phyloP scores from a whole-genome alignment of 2,888 invertebrate species.

The Microplitis deprimator region DNA sequence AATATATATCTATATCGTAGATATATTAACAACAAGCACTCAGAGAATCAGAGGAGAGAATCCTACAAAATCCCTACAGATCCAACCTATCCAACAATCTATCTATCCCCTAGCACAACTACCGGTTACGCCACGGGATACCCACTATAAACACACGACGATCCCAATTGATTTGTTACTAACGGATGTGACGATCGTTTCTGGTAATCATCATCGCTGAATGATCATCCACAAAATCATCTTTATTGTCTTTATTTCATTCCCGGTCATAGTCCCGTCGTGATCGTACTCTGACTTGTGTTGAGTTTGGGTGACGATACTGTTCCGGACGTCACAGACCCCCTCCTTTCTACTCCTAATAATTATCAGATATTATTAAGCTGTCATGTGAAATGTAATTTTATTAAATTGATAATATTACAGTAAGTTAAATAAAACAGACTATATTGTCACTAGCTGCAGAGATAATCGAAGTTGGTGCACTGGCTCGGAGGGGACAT shows the following conservation, averaged over 20 bases:
- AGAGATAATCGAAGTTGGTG: conserved; percentile 64
- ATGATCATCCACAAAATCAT: conserved; percentile 50
- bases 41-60: conserved; percentile 26
- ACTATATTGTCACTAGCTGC: background rate
- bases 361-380: background rate
- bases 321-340: background rate
- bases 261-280: background rate
- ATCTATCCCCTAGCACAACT: conserved; percentile 53
- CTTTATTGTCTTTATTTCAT: conserved; percentile 60
- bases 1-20: conserved; percentile 12
- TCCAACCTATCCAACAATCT: conserved; percentile 38
- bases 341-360: background rate
- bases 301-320: background rate
- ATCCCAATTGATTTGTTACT: conserved; percentile 68
- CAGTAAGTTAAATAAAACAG: background rate
- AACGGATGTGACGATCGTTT: conserved; percentile 69
- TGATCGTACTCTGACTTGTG: background rate
- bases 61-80: conserved; percentile 43
- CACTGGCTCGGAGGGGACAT: conserved; percentile 63
- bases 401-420: background rate
- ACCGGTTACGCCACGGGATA: conserved; percentile 62
- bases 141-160: conserved; percentile 67
- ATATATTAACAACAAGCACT: conserved; percentile 33
- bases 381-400: background rate
- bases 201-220: conserved; percentile 64